Conservation (phyloP, 2,888 invertebrate genomes). For the Trachelus tabidus region DNA sequence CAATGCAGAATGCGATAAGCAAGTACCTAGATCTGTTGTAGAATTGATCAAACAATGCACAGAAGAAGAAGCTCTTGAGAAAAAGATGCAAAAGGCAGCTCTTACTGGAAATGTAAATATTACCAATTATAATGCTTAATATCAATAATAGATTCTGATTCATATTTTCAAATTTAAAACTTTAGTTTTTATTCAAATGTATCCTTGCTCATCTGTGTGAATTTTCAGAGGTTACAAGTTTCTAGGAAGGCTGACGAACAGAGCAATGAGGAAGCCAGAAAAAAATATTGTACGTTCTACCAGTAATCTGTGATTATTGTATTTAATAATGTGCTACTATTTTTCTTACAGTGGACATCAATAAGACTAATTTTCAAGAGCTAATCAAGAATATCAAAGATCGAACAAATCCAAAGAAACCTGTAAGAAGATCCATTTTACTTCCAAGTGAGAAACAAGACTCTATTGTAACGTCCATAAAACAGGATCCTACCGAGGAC, state of each 20-base stretch:
- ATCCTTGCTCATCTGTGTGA: slow-evolving; percentile 5
- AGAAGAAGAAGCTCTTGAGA: slow-evolving; percentile 61
- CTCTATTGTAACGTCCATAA: neutral
- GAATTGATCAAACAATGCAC: slow-evolving; percentile 64
- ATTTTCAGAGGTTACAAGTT: slow-evolving; percentile 51
- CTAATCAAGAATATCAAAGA: slow-evolving; percentile 57
- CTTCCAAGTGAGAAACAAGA: slow-evolving; percentile 2
- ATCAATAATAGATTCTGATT: slow-evolving; percentile 14
- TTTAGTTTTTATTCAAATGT: neutral
- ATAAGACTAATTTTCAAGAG: slow-evolving; percentile 58
- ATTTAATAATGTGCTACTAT: neutral
- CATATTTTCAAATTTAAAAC: neutral
- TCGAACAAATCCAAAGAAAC: slow-evolving; percentile 27
- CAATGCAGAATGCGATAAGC: slow-evolving; percentile 67
- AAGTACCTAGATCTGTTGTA: slow-evolving; percentile 60
- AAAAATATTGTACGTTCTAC: slow-evolving; percentile 59
- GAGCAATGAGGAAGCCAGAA: slow-evolving; percentile 62
- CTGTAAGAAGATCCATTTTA: slow-evolving; percentile 30
- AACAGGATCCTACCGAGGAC: neutral
- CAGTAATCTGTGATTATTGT: neutral
- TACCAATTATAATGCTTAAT: neutral
- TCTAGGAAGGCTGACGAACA: slow-evolving; percentile 60
- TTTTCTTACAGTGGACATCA: slow-evolving; percentile 52
- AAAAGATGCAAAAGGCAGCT: slow-evolving; percentile 38
- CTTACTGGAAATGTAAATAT: slow-evolving; percentile 17